A percentile compares a stretch with the other conserved stretches of the same genome.
Evolutionary conservation across 2,797 vertebrate genomes (phyloP).

Genomic region (Nannoperca australis): DNA sequence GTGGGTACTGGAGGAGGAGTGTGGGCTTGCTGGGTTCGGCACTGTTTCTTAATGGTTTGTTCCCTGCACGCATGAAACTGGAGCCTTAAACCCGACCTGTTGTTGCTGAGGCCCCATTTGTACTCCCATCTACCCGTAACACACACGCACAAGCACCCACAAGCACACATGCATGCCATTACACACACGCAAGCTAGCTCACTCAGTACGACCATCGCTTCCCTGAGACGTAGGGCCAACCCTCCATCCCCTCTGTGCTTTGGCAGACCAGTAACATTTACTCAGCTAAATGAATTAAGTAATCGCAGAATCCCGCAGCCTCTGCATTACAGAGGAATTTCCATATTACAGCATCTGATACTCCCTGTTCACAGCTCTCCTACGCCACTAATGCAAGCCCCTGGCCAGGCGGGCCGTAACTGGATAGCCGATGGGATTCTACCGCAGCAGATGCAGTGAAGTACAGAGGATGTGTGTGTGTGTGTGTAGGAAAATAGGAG

Average conservation of each 20-base stretch:
- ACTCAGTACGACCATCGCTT: slow-evolving; percentile 78
- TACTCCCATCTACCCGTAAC: slow-evolving; percentile 81
- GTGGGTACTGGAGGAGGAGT: slow-evolving; percentile 58
- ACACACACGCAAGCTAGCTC: slow-evolving; percentile 37
- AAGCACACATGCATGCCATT: slow-evolving; percentile 59
- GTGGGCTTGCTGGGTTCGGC: slow-evolving; percentile 66
- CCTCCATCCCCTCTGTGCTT: slow-evolving; percentile 69
- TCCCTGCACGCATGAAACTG: slow-evolving; percentile 86
- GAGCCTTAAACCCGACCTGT: slow-evolving; percentile 71
- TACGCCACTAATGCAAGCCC: slow-evolving; percentile 84
- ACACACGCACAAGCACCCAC: slow-evolving; percentile 33
- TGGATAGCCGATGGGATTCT: slow-evolving; percentile 87
- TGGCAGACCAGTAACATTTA: slow-evolving; percentile 84
- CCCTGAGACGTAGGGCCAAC: slow-evolving; percentile 25
- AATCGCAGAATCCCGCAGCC: slow-evolving; percentile 87
- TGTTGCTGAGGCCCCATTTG: slow-evolving; percentile 67
- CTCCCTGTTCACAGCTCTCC: slow-evolving; percentile 86
- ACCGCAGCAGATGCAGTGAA: slow-evolving; percentile 87
- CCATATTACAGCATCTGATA: slow-evolving; percentile 91
- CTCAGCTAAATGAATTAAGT: slow-evolving; percentile 89
- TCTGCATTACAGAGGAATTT: slow-evolving; percentile 90
- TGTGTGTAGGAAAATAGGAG: slow-evolving; percentile 27
- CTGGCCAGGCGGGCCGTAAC: slow-evolving; percentile 88
- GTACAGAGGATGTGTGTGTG: slow-evolving; percentile 27
- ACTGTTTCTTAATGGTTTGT: slow-evolving; percentile 87